A percentile compares a stretch with the other conserved stretches of the same genome.
These are phyloP conservation scores for Leguminivora glycinivorella DNA, from an alignment of 1,140 invertebrate species.

Conservation along the genomic window DNA sequence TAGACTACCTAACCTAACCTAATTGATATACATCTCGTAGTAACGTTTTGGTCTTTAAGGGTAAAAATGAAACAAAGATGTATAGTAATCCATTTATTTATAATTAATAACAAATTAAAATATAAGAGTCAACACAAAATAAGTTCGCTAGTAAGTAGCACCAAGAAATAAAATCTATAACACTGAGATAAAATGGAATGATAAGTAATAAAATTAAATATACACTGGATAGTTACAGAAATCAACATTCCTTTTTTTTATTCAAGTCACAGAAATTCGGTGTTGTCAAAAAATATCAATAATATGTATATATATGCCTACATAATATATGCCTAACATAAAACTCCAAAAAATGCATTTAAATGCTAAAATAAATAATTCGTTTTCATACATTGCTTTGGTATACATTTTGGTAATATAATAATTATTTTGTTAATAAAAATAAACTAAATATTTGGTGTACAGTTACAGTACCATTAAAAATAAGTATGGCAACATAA, in stretches of 20 bases:
- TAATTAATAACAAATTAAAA: constrained; percentile 8
- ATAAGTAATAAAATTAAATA: neutral
- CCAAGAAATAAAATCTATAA: constrained; percentile 7
- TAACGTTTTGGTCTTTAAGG: neutral
- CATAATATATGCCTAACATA: neutral
- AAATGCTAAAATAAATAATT: neutral
- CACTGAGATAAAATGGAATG: constrained; percentile 18
- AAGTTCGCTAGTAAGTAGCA: constrained; percentile 5
- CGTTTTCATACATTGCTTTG: neutral
- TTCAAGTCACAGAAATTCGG: no score
- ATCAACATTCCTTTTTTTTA: no score
- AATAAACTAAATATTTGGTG: neutral
- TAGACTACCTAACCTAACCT: no score
- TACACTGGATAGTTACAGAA: neutral
- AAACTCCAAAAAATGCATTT: neutral
- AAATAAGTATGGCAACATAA: constrained; percentile 52
- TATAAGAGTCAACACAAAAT: constrained; percentile 7
- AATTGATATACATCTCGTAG: no score
- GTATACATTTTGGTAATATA: constrained; percentile 19
- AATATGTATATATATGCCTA: neutral
- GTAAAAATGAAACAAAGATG: neutral
- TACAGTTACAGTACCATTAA: constrained; percentile 14
- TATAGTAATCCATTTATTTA: constrained; percentile 8
- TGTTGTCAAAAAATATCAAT: neutral
- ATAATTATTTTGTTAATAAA: neutral